Evolutionary conservation across 1,140 invertebrate genomes (phyloP).

Genomic region (Ooceraea biroi): DNA sequence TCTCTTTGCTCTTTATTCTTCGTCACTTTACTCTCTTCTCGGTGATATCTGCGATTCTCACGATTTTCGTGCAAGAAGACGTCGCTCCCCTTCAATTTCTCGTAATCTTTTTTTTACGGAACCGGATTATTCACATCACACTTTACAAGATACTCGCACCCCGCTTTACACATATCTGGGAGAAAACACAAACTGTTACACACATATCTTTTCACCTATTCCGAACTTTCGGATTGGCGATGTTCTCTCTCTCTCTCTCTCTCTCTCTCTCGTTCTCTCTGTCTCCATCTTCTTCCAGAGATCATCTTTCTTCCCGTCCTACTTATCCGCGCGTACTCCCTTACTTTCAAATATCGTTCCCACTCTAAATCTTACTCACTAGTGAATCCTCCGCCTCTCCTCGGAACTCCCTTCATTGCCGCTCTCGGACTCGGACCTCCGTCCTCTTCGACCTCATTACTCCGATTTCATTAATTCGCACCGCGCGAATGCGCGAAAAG

Average conservation of each 20-base stretch:
- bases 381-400: neutral
- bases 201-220: constrained; percentile 3
- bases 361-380: constrained; percentile 25
- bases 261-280: neutral
- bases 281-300: neutral
- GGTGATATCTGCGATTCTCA: neutral
- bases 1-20: neutral
- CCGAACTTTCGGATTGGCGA: neutral
- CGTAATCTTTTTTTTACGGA: neutral
- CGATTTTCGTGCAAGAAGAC: neutral
- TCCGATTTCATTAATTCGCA: neutral
- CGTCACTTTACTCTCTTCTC: neutral
- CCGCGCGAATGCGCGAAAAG: neutral
- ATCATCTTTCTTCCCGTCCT: constrained; percentile 5
- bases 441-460: neutral
- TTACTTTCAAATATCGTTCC: constrained; percentile 32
- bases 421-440: neutral
- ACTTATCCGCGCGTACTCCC: neutral
- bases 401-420: neutral
- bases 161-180: neutral
- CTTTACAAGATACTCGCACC: constrained; percentile 23
- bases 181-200: constrained; percentile 17
- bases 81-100: neutral
- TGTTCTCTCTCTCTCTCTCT: neutral
- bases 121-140: constrained; percentile 11